Percentiles rank a stretch among this genome's conserved stretches.
Conservation (phyloP, 2,113 vertebrate species). For the Morone saxatilis region DNA sequence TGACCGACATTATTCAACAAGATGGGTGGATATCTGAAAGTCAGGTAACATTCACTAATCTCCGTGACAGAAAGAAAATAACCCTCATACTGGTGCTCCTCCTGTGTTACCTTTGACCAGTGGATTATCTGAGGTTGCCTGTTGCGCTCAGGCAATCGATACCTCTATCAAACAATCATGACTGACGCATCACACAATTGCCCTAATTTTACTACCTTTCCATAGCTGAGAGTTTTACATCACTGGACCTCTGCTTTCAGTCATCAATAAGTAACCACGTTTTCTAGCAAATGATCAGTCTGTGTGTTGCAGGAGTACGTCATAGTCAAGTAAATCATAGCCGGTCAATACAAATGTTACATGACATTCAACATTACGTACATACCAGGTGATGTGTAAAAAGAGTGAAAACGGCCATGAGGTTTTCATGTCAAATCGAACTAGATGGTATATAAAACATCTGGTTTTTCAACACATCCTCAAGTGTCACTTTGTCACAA, state of each 20-base stretch:
- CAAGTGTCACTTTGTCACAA: conserved; percentile 49
- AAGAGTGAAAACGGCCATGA: conserved; percentile 14
- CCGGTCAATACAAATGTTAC: conserved; percentile 37
- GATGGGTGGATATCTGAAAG: conserved; percentile 44
- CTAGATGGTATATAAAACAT: conserved; percentile 8
- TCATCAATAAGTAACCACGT: conserved; percentile 5
- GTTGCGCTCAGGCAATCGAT: conserved; percentile 20
- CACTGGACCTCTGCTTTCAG: conserved; percentile 1
- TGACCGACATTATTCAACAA: conserved; percentile 45
- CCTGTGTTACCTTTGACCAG: conserved; percentile 30
- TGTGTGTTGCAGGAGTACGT: neutral
- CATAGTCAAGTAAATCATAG: conserved; percentile 12
- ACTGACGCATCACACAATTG: neutral
- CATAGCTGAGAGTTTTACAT: conserved; percentile 12
- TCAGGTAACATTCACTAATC: conserved; percentile 48
- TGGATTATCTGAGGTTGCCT: conserved; percentile 1
- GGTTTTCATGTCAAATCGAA: conserved; percentile 33
- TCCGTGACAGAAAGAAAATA: conserved; percentile 28
- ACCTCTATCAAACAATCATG: conserved; percentile 5
- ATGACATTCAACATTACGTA: conserved; percentile 38
- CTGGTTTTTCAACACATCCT: conserved; percentile 33
- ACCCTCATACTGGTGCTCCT: neutral
- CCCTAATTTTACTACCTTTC: conserved; percentile 1
- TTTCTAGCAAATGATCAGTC: conserved; percentile 7
- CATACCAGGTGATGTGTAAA: conserved; percentile 19